Percentiles rank a stretch among this genome's conserved stretches.
Conservation (phyloP, 2,113 vertebrate species). For the Cinclus cinclus region DNA sequence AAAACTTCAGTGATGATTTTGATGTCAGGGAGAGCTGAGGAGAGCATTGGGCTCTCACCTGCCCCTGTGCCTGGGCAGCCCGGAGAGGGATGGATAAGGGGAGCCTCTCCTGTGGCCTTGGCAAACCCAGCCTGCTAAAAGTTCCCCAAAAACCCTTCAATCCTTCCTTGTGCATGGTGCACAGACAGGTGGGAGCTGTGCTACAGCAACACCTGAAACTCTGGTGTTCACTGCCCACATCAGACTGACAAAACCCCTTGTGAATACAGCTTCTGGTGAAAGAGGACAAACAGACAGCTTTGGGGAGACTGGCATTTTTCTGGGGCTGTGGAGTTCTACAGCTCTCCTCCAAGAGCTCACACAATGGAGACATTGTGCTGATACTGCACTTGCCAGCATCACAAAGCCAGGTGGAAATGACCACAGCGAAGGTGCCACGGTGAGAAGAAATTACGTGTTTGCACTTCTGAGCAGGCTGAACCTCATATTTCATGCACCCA, state of each 20-base stretch:
- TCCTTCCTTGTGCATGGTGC: not conserved
- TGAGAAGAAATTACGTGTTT: not conserved
- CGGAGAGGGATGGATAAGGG: rapidly evolving
- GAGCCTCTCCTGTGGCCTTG: not conserved
- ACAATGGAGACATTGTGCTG: not conserved
- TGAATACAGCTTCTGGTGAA: not conserved
- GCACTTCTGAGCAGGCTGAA: not conserved
- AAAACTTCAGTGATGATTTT: not conserved
- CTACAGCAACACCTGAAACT: not conserved
- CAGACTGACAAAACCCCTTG: not conserved
- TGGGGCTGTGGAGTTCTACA: not conserved
- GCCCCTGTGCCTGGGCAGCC: not conserved
- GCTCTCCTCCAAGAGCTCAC: not conserved
- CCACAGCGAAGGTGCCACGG: not conserved
- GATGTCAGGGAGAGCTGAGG: not conserved
- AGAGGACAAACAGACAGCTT: rapidly evolving
- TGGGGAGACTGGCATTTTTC: not conserved
- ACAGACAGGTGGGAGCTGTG: not conserved
- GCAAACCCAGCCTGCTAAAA: not conserved
- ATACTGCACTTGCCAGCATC: not conserved
- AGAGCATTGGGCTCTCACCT: not conserved
- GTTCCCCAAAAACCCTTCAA: not conserved
- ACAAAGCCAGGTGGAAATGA: not conserved
- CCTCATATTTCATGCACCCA: constrained; percentile 10
- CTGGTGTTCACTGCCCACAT: not conserved